Base-by-base conservation (phyloP, 2,113 vertebrate genomes). In the Potamarius usumacintae region DNA sequence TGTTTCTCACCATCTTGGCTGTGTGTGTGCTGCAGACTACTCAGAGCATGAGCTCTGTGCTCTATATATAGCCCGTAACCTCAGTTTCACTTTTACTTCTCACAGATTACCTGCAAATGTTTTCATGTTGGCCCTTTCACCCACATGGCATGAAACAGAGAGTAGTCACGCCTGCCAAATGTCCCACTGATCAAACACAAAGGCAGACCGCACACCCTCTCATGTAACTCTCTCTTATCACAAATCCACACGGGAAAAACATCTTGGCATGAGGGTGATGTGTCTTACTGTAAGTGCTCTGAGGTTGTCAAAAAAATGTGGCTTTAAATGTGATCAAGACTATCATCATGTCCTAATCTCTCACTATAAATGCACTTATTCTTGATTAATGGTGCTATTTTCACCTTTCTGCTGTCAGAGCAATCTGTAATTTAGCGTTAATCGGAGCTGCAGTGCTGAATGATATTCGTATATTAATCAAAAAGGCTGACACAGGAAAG, bases 51-150 rank as follows among this genome's bases (percentile, higher is more conserved):
- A 2, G n/a, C 83, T 53, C 60, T 81, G 0, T 0, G n/a, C 83
- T 53, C 60, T 81, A 50, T 91, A 87, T 91, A 91, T 89, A 84
- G 5, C 48, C 9, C 14, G 2, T 18, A 20, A 22, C 0, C 0
- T 53, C 48, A 78, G 86, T 90, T 91, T 91, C 90, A 89, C 86
- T 91, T 91, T 91, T 86, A 63, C 71, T 76, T 48, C 12, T 1
- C 65, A 53, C 15, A 69, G 18, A 20, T 82, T 91, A 86, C 27
- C 83, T 72, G 82, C 74, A 90, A 90, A 84, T 55, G 82, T 25
- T 60, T 7, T 22, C 71, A 4, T n/a, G 8, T 6, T 12, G 7
- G 27, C 58, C 77, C 71, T 88, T 88, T 82, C 78, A 87, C 83
- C 84, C 34, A 65, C 74, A 62, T 86, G 17, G 8, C 5, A 20